Percentiles rank a stretch among this genome's conserved stretches.
phyloP scores from a whole-genome alignment of 2,113 vertebrate genomes.

The Scomber scombrus region DNA sequence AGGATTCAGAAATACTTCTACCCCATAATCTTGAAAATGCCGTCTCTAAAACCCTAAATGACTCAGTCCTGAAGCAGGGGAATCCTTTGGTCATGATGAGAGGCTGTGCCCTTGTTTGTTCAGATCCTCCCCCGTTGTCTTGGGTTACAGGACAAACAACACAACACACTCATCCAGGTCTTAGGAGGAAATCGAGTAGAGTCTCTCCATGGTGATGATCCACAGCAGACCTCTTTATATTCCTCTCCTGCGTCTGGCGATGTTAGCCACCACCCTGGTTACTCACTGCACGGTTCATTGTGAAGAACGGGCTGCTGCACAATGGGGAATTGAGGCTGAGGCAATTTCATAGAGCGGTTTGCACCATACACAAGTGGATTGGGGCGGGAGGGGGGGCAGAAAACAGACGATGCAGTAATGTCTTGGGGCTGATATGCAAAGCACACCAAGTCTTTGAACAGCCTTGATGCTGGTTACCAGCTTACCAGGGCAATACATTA shows the following conservation, averaged over 20 bases:
- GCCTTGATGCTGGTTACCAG: constrained; percentile 11
- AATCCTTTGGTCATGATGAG: constrained; percentile 39
- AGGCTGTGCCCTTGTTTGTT: constrained; percentile 70
- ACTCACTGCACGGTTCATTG: constrained; percentile 34
- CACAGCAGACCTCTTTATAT: constrained; percentile 52
- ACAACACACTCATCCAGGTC: constrained; percentile 57
- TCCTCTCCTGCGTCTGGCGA: constrained; percentile 56
- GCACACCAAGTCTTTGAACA: background rate
- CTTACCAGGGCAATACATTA: constrained; percentile 10
- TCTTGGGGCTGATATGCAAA: constrained; percentile 41
- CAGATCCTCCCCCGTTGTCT: constrained; percentile 70
- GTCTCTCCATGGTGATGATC: constrained; percentile 72
- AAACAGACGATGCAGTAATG: constrained; percentile 12
- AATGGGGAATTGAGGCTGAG: constrained; percentile 62
- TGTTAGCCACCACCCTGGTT: constrained; percentile 58
- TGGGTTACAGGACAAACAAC: constrained; percentile 75
- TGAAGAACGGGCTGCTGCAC: constrained; percentile 45
- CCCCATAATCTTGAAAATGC: too few relatives aligned
- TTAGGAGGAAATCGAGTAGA: constrained; percentile 63
- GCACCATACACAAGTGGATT: constrained; percentile 55
- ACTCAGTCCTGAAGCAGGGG: constrained; percentile 14
- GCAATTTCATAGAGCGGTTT: constrained; percentile 54
- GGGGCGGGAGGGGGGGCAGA: constrained; percentile 14
- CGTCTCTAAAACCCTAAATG: too few relatives aligned
- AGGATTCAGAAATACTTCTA: too few relatives aligned